Percentiles rank a stretch among this genome's conserved stretches.
These are phyloP conservation scores for Cotesia typhae DNA, from an alignment of 1,140 invertebrate species.

Conservation along the genomic window DNA sequence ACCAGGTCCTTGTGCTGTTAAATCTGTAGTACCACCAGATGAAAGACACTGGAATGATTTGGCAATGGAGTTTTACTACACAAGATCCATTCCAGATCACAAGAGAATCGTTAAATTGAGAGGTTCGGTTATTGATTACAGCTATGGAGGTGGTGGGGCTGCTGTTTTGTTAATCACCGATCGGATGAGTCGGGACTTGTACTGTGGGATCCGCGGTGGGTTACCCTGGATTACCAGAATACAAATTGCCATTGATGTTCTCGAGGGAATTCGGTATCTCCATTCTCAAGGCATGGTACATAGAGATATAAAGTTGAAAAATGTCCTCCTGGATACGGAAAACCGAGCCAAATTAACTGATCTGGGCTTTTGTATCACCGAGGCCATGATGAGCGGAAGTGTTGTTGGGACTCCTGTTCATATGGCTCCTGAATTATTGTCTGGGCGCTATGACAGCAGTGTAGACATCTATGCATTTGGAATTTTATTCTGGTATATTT, in stretches of 20 bases:
- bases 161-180: conserved; percentile 84
- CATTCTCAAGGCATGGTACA: conserved; percentile 89
- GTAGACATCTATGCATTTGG: conserved; percentile 94
- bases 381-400: conserved; percentile 89
- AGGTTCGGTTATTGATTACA: conserved; percentile 86
- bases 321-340: conserved; percentile 81
- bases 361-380: conserved; percentile 91
- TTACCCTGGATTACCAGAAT: conserved; percentile 75
- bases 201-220: conserved; percentile 79
- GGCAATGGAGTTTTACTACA: conserved; percentile 92
- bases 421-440: conserved; percentile 90
- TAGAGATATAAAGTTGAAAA: conserved; percentile 90
- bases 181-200: conserved; percentile 79
- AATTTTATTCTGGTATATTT: conserved; percentile 91
- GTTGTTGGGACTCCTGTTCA: conserved; percentile 90
- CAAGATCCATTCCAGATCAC: conserved; percentile 85
- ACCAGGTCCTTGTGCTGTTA: conserved; percentile 80
- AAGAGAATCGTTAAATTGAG: conserved; percentile 82
- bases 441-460: conserved; percentile 82
- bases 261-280: conserved; percentile 86
- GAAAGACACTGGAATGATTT: conserved; percentile 92
- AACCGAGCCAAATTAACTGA: conserved; percentile 87
- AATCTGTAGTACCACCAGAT: conserved; percentile 90
- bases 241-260: conserved; percentile 84
- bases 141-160: conserved; percentile 72